Base-by-base conservation (phyloP, 2,797 vertebrate genomes). In the Microctenopoma lineatum region DNA sequence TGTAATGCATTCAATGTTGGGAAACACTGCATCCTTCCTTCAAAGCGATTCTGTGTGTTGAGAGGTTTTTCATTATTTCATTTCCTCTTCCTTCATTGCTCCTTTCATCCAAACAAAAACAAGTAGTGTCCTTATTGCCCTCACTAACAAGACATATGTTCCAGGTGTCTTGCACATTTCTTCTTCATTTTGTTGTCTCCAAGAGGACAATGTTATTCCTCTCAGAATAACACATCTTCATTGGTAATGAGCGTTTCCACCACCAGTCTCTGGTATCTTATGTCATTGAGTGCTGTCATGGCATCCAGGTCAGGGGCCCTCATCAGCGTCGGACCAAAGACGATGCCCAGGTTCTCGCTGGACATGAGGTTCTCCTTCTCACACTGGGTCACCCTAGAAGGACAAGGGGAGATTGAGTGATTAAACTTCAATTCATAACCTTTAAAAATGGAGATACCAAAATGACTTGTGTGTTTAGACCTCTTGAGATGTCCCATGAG, bases 241-340 rank as follows among this genome's bases (percentile, higher is more conserved):
- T 99, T 96, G 90, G 96, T 97, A 87, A 99, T 99, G 84, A 99
- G 97, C 66, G 94, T 93, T 88, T 99, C 98, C 88, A 99, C 97
- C 93, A 99, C 97, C 85, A 96, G 97, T 94, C 98, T 96, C 94
- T 99, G 98, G 87, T 98, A 98, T 80, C 98, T 94, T 90, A 99
- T 98, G 89, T 99, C 98, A 3, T 99, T 99, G 84, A 99, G 87
- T 0, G 98, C 96, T 0, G 97, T 97, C 97, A 99, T 99, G 13
- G 97, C 97, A 3, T 99, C 98, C 73, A 96, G 95, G 68, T 96
- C 97, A 0, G 97, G 96, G 0, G 98, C 96, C 56, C 97, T 94
- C 98, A 99, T 99, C n/a, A 99, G 93, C 0, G 98, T 99, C 12
- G 98, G 98, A 55, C 98, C 98, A 27, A 98, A 99, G 66, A 99